phyloP scores from a whole-genome alignment of 2,888 invertebrate species.

The Salpingus planirostris region DNA sequence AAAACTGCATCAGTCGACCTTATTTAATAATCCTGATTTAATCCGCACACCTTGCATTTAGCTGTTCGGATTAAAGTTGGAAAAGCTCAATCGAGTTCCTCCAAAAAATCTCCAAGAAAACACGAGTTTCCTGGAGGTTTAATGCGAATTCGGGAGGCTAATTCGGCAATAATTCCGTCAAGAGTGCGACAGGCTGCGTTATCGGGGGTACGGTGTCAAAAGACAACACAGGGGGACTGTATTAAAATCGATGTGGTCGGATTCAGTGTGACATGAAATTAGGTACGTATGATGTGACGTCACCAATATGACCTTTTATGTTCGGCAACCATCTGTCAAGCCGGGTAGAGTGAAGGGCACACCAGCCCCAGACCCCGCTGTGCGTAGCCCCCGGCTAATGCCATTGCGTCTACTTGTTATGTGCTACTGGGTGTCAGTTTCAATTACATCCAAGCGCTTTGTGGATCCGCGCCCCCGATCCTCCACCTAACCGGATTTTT shows the following conservation, averaged over 20 bases:
- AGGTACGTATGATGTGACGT: conserved; percentile 31
- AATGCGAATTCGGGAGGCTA: neutral
- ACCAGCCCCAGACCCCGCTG: neutral
- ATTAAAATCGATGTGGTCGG: conserved; percentile 27
- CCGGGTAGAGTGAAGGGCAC: conserved; percentile 2
- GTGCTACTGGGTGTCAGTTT: conserved; percentile 14
- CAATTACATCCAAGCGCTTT: neutral
- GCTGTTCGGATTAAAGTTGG: too few relatives aligned
- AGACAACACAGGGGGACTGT: too few relatives aligned
- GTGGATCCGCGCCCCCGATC: neutral
- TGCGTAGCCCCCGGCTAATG: conserved; percentile 32
- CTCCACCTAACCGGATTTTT: neutral
- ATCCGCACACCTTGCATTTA: too few relatives aligned
- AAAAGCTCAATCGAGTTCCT: neutral
- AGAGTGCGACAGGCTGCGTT: too few relatives aligned
- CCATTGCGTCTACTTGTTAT: conserved; percentile 30
- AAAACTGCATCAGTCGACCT: too few relatives aligned
- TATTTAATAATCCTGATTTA: too few relatives aligned
- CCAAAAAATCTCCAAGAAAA: neutral
- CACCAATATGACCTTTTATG: conserved; percentile 38
- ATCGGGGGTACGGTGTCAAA: too few relatives aligned
- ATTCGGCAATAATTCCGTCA: neutral
- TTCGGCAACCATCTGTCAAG: conserved; percentile 37
- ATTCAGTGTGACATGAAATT: conserved; percentile 26
- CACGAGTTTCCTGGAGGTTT: neutral